Evolutionary conservation across 2,888 invertebrate species (phyloP), one percentile per base, ranked within the genome.

Genomic region (Poecilobothrus nobilitatus): DNA sequence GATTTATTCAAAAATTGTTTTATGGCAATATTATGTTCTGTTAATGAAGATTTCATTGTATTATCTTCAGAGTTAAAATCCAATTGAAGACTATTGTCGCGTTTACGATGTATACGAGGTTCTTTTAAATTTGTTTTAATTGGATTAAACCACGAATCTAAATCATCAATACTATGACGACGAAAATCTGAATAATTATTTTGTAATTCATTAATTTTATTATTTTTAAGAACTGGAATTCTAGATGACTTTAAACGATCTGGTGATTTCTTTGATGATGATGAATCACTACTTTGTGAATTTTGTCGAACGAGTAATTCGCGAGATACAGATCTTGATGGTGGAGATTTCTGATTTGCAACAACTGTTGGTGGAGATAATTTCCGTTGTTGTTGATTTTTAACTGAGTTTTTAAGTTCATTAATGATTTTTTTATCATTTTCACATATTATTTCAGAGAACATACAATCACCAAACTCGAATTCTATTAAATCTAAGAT

Each of bases 71-170:
- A 53, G 18, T 53, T 53, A n/a, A 12, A 53, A 53, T 53, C 53
- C 9, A 12, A 53, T 53, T 70, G 70, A 18, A 71, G 34, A 65
- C 70, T 71, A 18, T 64, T n/a, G 41, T 71, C 71, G 21, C 71
- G 68, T 41, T 67, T 66, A 15, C 71, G 66, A 61, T 9, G 66
- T 34, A 41, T 53, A 63, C 1, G 68, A 5, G 27, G 27, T 27
- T 27, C 27, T 5, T 27, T 44, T 15, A 66, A 22, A n/a, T 72
- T 68, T 2, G 53, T 61, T 67, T 70, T 68, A 10, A 64, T 27
- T 1, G 66, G 69, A 33, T 71, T 68, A 66, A 74, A 74, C 73
- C 74, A 74, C 53, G 68, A 69, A 61, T 74, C 72, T n/a, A 73
- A 67, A 34, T 74, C 73, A 62, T 73, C 73, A 63, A 74, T 74